These are phyloP conservation scores for Leucophenga varia DNA, from an alignment of 1,140 invertebrate species.

Conservation along the genomic window DNA sequence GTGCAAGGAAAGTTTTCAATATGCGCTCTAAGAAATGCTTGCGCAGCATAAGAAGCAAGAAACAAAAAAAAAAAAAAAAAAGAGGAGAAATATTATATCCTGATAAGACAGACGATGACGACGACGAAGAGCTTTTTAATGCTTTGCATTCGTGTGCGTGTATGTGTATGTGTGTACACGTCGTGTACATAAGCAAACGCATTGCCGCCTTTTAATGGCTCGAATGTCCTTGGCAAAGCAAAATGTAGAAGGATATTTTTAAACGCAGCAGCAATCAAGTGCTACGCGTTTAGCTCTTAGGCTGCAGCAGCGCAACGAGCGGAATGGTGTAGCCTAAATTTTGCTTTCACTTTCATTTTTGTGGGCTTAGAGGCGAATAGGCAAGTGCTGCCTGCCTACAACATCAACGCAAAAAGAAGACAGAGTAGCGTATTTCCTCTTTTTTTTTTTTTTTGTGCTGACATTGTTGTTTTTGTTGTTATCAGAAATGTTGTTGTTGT, in stretches of 20 bases:
- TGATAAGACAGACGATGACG: slow-evolving; percentile 27
- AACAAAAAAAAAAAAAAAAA: no score
- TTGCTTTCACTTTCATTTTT: slow-evolving; percentile 31
- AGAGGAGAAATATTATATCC: no score
- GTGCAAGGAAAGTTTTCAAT: no score
- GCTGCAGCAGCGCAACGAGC: slow-evolving; percentile 9
- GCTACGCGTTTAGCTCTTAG: no score
- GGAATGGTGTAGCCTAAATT: no score
- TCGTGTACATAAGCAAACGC: slow-evolving; percentile 13
- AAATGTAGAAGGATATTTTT: slow-evolving; percentile 32
- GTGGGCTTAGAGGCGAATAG: no score
- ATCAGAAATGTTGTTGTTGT: background rate
- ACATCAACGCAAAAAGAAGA: no score
- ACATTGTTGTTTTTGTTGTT: background rate
- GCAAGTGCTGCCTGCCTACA: no score
- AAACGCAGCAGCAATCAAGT: slow-evolving; percentile 9
- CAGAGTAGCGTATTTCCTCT: no score
- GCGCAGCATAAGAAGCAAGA: no score
- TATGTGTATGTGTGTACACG: no score
- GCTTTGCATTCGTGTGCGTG: background rate
- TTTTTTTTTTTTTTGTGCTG: no score
- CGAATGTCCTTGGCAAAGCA: slow-evolving; percentile 50
- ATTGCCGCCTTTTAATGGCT: slow-evolving; percentile 47
- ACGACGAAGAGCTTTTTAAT: background rate
- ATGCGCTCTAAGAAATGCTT: slow-evolving; percentile 8